Evolutionary conservation across 2,888 invertebrate species (phyloP).

Genomic region (Pilophorus perplexus): DNA sequence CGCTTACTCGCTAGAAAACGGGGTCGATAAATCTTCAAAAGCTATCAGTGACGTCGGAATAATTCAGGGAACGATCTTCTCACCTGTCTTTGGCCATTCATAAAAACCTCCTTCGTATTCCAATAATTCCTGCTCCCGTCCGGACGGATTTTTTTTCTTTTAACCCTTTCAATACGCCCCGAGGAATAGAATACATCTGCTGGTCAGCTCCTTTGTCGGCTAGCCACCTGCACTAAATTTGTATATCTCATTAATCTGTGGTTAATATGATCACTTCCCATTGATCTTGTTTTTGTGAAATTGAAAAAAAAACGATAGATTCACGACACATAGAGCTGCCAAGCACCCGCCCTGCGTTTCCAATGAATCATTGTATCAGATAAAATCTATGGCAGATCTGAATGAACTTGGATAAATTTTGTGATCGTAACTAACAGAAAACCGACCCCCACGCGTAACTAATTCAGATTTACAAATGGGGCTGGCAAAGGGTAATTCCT

Average conservation of each 20-base stretch:
- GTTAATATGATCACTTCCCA: constrained; percentile 6
- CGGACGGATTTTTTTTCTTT: constrained; percentile 10
- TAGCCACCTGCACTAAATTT: constrained; percentile 32
- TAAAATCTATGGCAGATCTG: too few relatives aligned
- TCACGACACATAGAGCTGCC: too few relatives aligned
- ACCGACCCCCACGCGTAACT: too few relatives aligned
- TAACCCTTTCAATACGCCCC: neutral
- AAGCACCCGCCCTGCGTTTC: too few relatives aligned
- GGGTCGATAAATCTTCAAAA: neutral
- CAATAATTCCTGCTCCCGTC: constrained; percentile 29
- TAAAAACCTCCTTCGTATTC: constrained; percentile 10
- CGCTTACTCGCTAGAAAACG: too few relatives aligned
- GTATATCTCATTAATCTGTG: constrained; percentile 24
- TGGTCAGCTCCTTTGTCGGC: constrained; percentile 23
- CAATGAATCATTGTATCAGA: too few relatives aligned
- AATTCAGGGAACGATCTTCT: neutral
- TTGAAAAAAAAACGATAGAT: neutral
- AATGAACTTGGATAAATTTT: too few relatives aligned
- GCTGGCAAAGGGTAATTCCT: too few relatives aligned
- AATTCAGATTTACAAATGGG: too few relatives aligned
- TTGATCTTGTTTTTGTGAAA: neutral
- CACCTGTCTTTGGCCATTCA: constrained; percentile 33
- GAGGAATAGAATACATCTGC: constrained; percentile 9
- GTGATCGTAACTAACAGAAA: too few relatives aligned
- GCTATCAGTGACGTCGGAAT: constrained; percentile 16